Base-by-base conservation (phyloP, 2,113 vertebrate species). In the Dolichotis patagonum region DNA sequence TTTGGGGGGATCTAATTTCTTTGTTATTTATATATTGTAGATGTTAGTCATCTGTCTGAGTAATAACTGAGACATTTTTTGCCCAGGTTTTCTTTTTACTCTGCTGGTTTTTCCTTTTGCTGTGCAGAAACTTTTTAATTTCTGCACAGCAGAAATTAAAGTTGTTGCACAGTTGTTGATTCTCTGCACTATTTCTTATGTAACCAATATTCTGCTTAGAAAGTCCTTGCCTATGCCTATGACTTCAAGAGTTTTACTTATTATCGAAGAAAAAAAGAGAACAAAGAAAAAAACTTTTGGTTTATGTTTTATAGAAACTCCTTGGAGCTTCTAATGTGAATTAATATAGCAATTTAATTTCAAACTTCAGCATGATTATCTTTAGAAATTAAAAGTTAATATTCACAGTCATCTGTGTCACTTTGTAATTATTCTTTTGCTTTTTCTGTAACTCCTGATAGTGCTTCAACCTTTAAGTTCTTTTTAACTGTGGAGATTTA, bases 261-360 rank as follows among this genome's bases (percentile, higher is more conserved):
- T n/a, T n/a, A 69, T 69, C 30, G 67, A 78, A 92, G 41, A 22
- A 26, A 85, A 88, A 54, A 82, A 81, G 22, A 14, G 2, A 52
- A 63, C 43, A 78, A 78, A 96, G 35, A 88, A 88, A 93, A 52
- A 10, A 77, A 38, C 8, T 67, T 90, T 69, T 80, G 84, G 52
- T 28, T 80, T 7, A 49, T 69, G 17, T 5, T 28, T 7, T 75
- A 38, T 71, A 38, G n/a, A 71, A 71, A 71, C 4, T 54, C 35
- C 19, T 46, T 85, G 13, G 41, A 86, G 13, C 24, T 84, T 91
- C 58, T 83, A 83, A 22, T 65, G 26, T 93, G 63, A 71, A 94
- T 85, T 97, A 94, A 90, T 46, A 65, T 35, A 65, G 46, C 46
- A 82, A 94, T 93, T 80, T 81, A 88, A 80, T 67, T 96, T 92